phyloP scores from a whole-genome alignment of 2,113 vertebrate species.

The Pollimyrus isidori region DNA sequence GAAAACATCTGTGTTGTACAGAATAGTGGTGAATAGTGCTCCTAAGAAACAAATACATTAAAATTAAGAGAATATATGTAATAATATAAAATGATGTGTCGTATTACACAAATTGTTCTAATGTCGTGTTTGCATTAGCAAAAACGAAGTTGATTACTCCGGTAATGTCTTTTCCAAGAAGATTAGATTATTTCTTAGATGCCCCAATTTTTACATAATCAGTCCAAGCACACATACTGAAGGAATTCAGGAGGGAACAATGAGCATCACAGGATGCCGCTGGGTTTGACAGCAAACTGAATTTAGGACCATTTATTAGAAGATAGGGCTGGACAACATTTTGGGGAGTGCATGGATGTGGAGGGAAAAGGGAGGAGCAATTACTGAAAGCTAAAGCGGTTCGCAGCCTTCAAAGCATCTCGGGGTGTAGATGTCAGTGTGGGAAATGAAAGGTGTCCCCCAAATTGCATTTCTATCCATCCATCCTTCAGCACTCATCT shows the following conservation, averaged over 20 bases:
- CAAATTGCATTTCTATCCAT: background rate
- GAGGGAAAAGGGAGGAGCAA: background rate
- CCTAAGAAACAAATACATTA: background rate
- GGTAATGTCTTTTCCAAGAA: background rate
- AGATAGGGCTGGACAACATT: background rate
- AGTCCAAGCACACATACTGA: background rate
- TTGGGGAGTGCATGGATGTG: background rate
- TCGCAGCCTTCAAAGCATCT: background rate
- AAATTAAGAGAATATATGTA: background rate
- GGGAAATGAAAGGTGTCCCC: background rate
- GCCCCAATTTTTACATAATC: background rate
- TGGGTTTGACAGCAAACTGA: background rate
- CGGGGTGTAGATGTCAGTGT: background rate
- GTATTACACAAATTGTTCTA: background rate
- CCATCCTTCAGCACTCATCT: background rate
- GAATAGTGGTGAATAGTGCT: background rate
- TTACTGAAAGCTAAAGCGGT: background rate
- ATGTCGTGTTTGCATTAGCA: background rate
- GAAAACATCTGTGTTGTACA: background rate
- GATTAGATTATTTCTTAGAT: background rate
- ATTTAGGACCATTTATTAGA: background rate
- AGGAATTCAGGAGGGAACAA: background rate
- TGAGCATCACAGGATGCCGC: background rate
- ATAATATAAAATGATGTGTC: background rate
- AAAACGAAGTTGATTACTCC: background rate